A percentile compares a stretch with the other conserved stretches of the same genome.
Conservation (phyloP, 2,113 vertebrate genomes). For the Salvator merianae region DNA sequence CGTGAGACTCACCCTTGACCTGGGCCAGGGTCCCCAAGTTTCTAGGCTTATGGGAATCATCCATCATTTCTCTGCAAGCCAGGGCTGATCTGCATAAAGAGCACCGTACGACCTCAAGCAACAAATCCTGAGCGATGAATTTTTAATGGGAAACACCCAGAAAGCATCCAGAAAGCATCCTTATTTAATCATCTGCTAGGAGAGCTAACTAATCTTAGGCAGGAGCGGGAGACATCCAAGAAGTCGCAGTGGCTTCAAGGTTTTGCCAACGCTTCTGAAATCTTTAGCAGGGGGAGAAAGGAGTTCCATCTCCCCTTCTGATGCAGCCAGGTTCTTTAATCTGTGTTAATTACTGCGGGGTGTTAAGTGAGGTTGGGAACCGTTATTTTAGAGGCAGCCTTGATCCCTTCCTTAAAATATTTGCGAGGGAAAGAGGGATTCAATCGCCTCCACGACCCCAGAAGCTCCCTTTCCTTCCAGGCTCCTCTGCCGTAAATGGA, state of each 20-base stretch:
- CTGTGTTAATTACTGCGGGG: conserved; percentile 39
- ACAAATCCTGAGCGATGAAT: conserved; percentile 47
- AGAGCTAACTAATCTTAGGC: conserved; percentile 49
- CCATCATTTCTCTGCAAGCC: conserved; percentile 54
- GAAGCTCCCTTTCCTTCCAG: conserved; percentile 17
- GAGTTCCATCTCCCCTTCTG: conserved; percentile 43
- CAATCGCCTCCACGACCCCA: not conserved
- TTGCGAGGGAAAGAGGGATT: conserved; percentile 61
- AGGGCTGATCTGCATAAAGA: conserved; percentile 52
- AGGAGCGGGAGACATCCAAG: conserved; percentile 17
- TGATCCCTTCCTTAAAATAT: conserved; percentile 62
- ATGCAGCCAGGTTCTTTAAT: conserved; percentile 49
- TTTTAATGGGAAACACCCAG: conserved; percentile 72
- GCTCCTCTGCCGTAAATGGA: conserved; percentile 41
- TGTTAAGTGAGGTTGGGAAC: conserved; percentile 30
- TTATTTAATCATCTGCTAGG: conserved; percentile 63
- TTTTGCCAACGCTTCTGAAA: conserved; percentile 37
- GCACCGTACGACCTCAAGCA: conserved; percentile 31
- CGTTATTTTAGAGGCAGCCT: conserved; percentile 59
- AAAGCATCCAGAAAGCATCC: conserved; percentile 57
- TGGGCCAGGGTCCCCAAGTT: conserved; percentile 40
- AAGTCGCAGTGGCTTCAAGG: conserved; percentile 33
- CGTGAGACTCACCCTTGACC: conserved; percentile 22
- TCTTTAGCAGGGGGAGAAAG: not conserved
- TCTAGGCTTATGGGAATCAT: conserved; percentile 52